These are phyloP conservation scores for Crossocerus cetratus DNA, from an alignment of 2,888 invertebrate genomes.

Conservation along the genomic window DNA sequence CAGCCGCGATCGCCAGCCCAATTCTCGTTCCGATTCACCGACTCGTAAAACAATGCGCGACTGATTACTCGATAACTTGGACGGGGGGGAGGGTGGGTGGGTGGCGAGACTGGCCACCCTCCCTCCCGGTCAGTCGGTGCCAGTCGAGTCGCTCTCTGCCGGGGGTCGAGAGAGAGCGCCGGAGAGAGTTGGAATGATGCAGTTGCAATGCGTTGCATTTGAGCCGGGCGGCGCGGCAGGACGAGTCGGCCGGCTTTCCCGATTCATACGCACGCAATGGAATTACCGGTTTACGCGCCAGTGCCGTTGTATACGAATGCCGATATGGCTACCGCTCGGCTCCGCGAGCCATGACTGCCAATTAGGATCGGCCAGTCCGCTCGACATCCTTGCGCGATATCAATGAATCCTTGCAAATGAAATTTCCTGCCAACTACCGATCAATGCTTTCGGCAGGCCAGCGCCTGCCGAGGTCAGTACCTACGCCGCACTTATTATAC, in stretches of 20 bases:
- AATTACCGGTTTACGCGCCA: slow-evolving; percentile 72
- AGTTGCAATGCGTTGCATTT: slow-evolving; percentile 45
- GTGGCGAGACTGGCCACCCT: background rate
- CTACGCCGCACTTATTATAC: background rate
- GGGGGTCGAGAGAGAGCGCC: slow-evolving; percentile 76
- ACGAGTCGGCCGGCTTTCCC: slow-evolving; percentile 60
- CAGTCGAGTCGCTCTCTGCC: background rate
- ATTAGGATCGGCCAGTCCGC: slow-evolving; percentile 25
- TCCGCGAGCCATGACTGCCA: slow-evolving; percentile 35
- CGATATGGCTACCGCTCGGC: slow-evolving; percentile 44
- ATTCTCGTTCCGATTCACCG: slow-evolving; percentile 73
- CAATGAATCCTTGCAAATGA: slow-evolving; percentile 32
- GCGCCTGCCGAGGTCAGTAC: background rate
- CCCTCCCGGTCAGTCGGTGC: background rate
- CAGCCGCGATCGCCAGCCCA: slow-evolving; percentile 62
- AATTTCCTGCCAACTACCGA: slow-evolving; percentile 27
- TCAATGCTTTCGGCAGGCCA: background rate
- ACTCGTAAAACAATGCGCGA: slow-evolving; percentile 75
- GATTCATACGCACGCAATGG: slow-evolving; percentile 73
- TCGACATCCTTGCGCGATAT: slow-evolving; percentile 13
- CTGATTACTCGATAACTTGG: slow-evolving; percentile 75
- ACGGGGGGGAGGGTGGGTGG: slow-evolving; percentile 11
- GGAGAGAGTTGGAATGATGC: slow-evolving; percentile 19
- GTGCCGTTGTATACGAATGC: slow-evolving; percentile 64
- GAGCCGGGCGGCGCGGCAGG: background rate